phyloP scores from a whole-genome alignment of 2,797 vertebrate genomes.

The Neostethus bicornis region DNA sequence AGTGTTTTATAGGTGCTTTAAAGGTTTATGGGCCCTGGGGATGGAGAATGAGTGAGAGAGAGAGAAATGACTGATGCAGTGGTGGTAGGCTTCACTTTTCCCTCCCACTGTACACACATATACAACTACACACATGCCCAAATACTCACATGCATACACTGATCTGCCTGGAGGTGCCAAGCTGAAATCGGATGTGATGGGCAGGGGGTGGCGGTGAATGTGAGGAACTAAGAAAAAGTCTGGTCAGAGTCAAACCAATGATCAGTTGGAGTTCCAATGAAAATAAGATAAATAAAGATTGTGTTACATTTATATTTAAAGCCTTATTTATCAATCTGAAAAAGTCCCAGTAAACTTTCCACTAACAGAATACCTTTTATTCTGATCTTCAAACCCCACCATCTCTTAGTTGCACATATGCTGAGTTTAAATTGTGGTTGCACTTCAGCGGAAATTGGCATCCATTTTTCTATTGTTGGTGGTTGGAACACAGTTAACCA shows the following conservation, averaged over 20 bases:
- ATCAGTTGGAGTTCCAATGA: constrained; percentile 38
- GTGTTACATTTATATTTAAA: background rate
- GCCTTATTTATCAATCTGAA: background rate
- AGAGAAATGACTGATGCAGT: constrained; percentile 75
- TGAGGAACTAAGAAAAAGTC: background rate
- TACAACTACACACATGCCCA: constrained; percentile 41
- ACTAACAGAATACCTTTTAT: background rate
- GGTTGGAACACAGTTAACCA: too few species aligned
- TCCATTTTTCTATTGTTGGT: too few species aligned
- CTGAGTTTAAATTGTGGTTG: background rate
- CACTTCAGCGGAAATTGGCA: too few species aligned
- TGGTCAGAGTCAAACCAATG: constrained; percentile 57
- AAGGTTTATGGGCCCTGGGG: constrained; percentile 83
- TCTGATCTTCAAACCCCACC: background rate
- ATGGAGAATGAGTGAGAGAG: constrained; percentile 54
- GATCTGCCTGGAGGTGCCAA: constrained; percentile 44
- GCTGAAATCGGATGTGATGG: constrained; percentile 31
- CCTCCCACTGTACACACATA: constrained; percentile 62
- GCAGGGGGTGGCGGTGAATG: constrained; percentile 4
- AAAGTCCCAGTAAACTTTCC: background rate
- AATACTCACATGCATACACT: constrained; percentile 30
- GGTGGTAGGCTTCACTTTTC: constrained; percentile 74
- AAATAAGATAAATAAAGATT: constrained; percentile 26
- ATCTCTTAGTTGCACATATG: background rate
- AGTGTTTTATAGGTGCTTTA: constrained; percentile 89